These are phyloP conservation scores for Syrphus vitripennis DNA, from an alignment of 2,888 invertebrate species.

Conservation along the genomic window DNA sequence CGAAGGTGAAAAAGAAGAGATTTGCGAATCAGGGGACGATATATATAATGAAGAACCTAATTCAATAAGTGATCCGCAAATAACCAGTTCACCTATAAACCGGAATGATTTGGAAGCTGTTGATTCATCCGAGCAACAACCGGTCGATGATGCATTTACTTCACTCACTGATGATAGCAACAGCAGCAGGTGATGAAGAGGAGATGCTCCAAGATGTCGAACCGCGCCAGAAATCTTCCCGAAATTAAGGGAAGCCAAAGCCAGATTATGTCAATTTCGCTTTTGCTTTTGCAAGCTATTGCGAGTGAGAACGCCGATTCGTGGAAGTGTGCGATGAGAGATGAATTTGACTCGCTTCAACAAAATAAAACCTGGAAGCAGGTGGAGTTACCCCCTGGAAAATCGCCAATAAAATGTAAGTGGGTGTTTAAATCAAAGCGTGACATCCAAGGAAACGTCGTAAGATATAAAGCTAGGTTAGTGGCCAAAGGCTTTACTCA, in stretches of 20 bases:
- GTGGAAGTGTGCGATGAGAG: constrained; percentile 42
- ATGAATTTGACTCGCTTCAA: constrained; percentile 27
- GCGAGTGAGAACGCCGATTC: constrained; percentile 22
- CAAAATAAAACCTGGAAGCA: constrained; percentile 20
- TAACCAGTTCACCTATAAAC: background rate
- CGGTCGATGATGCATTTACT: background rate
- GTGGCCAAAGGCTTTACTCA: constrained; percentile 48
- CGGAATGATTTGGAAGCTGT: background rate
- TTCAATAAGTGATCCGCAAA: constrained; percentile 23
- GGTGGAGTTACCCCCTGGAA: constrained; percentile 14
- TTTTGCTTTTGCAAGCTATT: constrained; percentile 35
- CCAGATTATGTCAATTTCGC: constrained; percentile 34
- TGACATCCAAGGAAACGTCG: constrained; percentile 15
- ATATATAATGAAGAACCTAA: background rate
- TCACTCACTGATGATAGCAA: constrained; percentile 5
- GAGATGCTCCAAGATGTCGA: background rate
- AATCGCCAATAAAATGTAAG: constrained; percentile 19
- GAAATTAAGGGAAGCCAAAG: constrained; percentile 38
- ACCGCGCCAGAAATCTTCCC: constrained; percentile 25
- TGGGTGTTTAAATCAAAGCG: constrained; percentile 34
- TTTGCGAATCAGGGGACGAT: constrained; percentile 19
- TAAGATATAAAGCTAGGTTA: constrained; percentile 37
- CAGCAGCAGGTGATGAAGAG: background rate
- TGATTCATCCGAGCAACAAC: background rate
- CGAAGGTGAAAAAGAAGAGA: background rate